These are phyloP conservation scores for Daubentonia madagascariensis DNA, from an alignment of 2,113 vertebrate species.

Conservation along the genomic window DNA sequence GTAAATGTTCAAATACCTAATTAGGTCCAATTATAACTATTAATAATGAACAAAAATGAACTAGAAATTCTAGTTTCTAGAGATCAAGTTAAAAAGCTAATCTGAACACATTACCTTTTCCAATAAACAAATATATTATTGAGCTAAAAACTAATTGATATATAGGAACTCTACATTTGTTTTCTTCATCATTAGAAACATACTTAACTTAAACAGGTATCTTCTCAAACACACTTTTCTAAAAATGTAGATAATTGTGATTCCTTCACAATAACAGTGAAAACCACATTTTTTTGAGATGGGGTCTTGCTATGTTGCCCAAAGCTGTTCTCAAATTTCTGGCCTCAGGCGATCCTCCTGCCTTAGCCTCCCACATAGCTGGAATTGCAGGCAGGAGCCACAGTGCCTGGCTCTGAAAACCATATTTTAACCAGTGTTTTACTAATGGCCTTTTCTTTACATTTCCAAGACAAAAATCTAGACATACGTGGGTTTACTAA, in stretches of 20 bases:
- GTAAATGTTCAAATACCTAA: slow-evolving; percentile 1
- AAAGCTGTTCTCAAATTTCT: too few relatives aligned
- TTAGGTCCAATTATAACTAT: background rate
- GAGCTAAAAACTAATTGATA: background rate
- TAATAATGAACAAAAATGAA: background rate
- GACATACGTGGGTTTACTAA: background rate
- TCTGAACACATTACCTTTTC: background rate
- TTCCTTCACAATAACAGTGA: background rate
- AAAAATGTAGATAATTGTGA: background rate
- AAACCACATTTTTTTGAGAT: background rate
- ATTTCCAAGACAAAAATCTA: slow-evolving; percentile 11
- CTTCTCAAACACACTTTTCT: background rate
- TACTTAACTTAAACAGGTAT: background rate
- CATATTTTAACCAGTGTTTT: background rate
- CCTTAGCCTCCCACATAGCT: too few relatives aligned
- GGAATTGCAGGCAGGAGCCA: too few relatives aligned
- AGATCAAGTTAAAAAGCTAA: background rate
- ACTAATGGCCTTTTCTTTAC: background rate
- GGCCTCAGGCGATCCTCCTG: too few relatives aligned
- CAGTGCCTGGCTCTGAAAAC: background rate
- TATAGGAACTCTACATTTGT: background rate
- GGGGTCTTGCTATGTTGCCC: too few relatives aligned
- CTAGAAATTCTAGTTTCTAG: background rate
- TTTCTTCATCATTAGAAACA: slow-evolving; percentile 12
- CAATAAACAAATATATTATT: background rate